A percentile compares a stretch with the other conserved stretches of the same genome.
phyloP scores from a whole-genome alignment of 2,888 invertebrate genomes.

The Campoplex capitator region DNA sequence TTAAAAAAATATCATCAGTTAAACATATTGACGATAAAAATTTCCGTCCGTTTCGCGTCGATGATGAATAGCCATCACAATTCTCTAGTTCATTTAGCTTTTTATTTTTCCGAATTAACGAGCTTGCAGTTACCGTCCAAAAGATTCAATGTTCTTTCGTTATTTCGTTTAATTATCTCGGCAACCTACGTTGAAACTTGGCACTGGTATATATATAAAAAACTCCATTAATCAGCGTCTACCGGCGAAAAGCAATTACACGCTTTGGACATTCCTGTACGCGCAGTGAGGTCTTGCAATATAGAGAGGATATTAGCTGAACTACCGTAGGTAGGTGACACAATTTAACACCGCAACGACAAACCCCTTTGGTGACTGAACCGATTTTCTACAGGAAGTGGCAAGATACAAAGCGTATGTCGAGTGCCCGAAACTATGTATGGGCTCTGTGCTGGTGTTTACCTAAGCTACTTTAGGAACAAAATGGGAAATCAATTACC shows the following conservation, averaged over 20 bases:
- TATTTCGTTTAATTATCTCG: constrained; percentile 46
- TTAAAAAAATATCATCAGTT: neutral
- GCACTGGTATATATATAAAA: constrained; percentile 52
- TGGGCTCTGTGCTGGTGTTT: neutral
- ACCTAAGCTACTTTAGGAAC: too few relatives aligned
- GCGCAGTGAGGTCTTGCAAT: constrained; percentile 43
- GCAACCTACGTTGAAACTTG: constrained; percentile 16
- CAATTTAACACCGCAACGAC: constrained; percentile 30
- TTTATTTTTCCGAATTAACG: constrained; percentile 23
- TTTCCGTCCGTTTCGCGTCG: neutral
- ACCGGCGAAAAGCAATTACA: constrained; percentile 69
- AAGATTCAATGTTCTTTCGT: constrained; percentile 21
- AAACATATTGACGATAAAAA: neutral
- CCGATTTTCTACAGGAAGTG: constrained; percentile 41
- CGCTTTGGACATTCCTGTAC: constrained; percentile 61
- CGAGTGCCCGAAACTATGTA: constrained; percentile 7
- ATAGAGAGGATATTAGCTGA: constrained; percentile 50
- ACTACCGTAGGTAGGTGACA: constrained; percentile 34
- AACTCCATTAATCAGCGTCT: constrained; percentile 69
- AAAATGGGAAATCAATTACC: too few relatives aligned
- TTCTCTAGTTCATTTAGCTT: neutral
- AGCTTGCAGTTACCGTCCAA: neutral
- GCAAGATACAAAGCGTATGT: constrained; percentile 15
- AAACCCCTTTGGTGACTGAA: constrained; percentile 29
- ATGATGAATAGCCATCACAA: neutral